phyloP scores from a whole-genome alignment of 2,113 vertebrate genomes.

The Phaethon lepturus region DNA sequence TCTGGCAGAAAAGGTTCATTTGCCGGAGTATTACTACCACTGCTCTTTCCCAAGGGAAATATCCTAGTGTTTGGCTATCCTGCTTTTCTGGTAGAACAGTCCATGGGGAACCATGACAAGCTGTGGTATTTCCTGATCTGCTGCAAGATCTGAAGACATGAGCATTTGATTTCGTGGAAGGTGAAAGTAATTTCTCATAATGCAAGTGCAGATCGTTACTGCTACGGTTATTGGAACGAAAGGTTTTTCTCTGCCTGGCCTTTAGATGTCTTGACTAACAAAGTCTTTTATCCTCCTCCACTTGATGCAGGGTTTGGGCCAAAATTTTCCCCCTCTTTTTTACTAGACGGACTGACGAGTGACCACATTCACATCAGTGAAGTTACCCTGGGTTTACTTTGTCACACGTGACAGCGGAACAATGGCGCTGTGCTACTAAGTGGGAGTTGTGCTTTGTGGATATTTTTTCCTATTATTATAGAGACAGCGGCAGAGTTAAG shows the following conservation, averaged over 20 bases:
- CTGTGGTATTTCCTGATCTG: neutral
- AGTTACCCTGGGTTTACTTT: neutral
- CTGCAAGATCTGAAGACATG: neutral
- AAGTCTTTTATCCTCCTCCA: neutral
- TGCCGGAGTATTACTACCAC: neutral
- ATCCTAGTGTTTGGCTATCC: neutral
- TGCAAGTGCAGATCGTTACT: accelerated
- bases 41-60: neutral
- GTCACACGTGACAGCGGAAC: neutral
- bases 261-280: neutral
- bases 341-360: neutral
- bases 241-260: neutral
- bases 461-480: neutral
- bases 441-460: conserved; percentile 11
- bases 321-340: neutral
- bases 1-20: neutral
- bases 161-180: conserved; percentile 37
- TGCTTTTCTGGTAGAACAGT: neutral
- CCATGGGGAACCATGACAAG: neutral
- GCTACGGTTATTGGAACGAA: neutral
- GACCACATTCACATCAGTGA: accelerated
- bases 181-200: conserved; percentile 45
- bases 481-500: neutral
- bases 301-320: neutral
- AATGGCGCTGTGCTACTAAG: neutral